These are phyloP conservation scores for Eumeta japonica DNA, from an alignment of 1,140 invertebrate genomes.

Conservation along the genomic window DNA sequence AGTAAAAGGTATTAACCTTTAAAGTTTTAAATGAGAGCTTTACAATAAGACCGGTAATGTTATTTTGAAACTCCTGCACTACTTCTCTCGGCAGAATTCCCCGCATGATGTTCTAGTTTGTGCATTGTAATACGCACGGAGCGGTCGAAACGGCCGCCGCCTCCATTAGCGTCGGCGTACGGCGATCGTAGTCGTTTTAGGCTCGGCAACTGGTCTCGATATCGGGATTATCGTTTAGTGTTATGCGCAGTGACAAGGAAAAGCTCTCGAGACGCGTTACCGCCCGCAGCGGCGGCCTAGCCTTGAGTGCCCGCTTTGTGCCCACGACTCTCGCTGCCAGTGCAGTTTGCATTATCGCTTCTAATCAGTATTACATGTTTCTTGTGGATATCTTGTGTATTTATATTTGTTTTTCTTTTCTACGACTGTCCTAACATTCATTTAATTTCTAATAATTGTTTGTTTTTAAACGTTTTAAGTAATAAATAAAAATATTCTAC, in stretches of 20 bases:
- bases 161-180: constrained; percentile 34
- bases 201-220: constrained; percentile 33
- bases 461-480: too few relatives aligned
- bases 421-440: too few relatives aligned
- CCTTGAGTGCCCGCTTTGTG: constrained; percentile 16
- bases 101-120: not conserved
- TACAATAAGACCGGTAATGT: not conserved
- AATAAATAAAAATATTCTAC: too few relatives aligned
- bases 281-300: constrained; percentile 22
- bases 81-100: too few relatives aligned
- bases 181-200: constrained; percentile 42
- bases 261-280: constrained; percentile 32
- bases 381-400: too few relatives aligned
- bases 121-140: not conserved
- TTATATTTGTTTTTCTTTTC: too few relatives aligned
- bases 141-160: constrained; percentile 8
- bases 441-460: too few relatives aligned
- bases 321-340: constrained; percentile 5
- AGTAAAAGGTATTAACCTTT: too few relatives aligned
- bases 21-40: too few relatives aligned
- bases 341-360: constrained; percentile 24
- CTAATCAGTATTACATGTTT: not conserved
- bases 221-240: constrained; percentile 49
- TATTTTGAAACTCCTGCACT: not conserved
- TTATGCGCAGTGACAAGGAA: constrained; percentile 49